Evolutionary conservation across 2,797 vertebrate species (phyloP), one percentile per base, ranked within the genome.

Genomic region (Siniperca obscura): DNA sequence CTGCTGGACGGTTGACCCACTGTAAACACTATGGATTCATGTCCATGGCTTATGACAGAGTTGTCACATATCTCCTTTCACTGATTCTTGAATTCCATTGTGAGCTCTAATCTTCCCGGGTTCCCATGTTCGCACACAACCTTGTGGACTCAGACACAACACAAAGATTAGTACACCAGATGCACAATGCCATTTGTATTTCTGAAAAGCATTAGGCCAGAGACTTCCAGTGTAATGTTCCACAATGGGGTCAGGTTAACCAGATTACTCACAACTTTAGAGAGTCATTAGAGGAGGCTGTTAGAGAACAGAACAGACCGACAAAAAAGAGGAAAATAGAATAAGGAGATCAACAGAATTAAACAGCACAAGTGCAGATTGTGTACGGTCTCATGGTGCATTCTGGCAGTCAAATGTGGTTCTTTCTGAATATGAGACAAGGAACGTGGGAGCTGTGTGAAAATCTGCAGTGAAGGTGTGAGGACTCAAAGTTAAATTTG

Each of bases 21-120:
- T 75, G 82, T 86, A 89, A 91, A 91, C 83, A 85, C 87, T 83
- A 80, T 87, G 69, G 84, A 92, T 91, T 91, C 85, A 78, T 90
- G 75, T 90, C 67, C 0, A 10, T 53, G 83, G 68, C 74, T 86
- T 87, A 92, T 88, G 90, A 87, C 87, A 90, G 64, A 88, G 71
- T 80, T 92, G 90, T 93, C 92, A 92, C 85, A 78, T 73, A 36
- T 85, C 81, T 91, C 72, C 84, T 83, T 76, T 85, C 86, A 70
- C 74, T 66, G 75, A 87, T 74, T 88, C 83, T 83, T 85, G 81
- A 93, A 92, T 91, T 90, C 81, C 72, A 74, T 88, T 90, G 89
- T 90, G 76, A 53, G 74, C 68, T 65, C 71, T 91, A 88, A 89
- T 93, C 90, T 90, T 82, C 68, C 64, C 0, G 30, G 25, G 62